These are phyloP conservation scores for Chionomys nivalis DNA, from an alignment of 2,113 vertebrate species.

Conservation along the genomic window DNA sequence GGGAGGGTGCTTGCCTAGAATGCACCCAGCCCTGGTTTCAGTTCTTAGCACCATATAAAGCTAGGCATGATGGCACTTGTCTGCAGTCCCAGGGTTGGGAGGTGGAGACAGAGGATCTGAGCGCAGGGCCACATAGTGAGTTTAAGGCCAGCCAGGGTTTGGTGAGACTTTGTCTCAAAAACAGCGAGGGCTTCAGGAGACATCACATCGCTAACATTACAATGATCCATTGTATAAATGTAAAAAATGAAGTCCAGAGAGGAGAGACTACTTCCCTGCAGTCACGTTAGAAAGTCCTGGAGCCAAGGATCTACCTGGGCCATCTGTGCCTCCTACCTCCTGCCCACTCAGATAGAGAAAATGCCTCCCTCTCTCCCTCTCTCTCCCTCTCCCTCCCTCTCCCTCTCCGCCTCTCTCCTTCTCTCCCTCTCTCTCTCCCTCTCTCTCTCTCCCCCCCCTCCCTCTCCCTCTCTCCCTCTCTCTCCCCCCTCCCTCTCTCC, in stretches of 20 bases:
- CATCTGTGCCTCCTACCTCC: neutral
- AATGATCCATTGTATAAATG: neutral
- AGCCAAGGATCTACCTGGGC: neutral
- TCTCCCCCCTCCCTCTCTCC: accelerated
- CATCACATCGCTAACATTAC: neutral
- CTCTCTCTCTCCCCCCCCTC: no score
- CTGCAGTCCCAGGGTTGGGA: neutral
- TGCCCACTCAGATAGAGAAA: neutral
- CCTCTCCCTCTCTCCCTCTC: no score
- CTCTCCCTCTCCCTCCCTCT: no score
- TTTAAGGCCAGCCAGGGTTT: neutral
- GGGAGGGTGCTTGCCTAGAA: neutral
- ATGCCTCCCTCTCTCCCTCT: no score
- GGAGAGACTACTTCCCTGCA: neutral
- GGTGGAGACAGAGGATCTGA: no score
- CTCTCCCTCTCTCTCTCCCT: accelerated
- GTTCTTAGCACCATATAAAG: neutral
- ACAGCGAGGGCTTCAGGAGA: neutral
- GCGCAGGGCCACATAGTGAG: neutral
- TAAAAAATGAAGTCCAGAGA: constrained; percentile 15
- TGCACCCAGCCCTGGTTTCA: neutral
- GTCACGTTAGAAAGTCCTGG: neutral
- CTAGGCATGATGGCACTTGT: no score
- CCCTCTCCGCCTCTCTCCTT: accelerated
- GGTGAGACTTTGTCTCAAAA: neutral